Conservation (phyloP, 2,797 vertebrate genomes). For the Distichodus sexfasciatus region DNA sequence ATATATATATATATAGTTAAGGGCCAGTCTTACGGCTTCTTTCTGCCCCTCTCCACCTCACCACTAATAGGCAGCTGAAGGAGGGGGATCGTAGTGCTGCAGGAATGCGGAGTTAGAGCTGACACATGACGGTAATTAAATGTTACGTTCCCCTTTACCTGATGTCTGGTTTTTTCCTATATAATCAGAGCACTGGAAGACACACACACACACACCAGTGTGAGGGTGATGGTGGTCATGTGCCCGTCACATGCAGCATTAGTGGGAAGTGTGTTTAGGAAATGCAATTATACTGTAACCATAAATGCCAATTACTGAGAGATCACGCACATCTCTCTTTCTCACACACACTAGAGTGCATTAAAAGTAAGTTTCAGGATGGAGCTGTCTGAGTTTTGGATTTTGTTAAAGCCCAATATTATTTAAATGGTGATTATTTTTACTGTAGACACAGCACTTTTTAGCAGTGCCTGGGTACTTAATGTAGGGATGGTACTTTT, state of each 20-base stretch:
- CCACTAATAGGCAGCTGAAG: constrained; percentile 8
- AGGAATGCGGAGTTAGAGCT: not conserved
- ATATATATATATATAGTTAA: not conserved
- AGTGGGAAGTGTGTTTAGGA: constrained; percentile 9
- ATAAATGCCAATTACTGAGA: constrained; percentile 3
- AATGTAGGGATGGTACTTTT: too few species aligned
- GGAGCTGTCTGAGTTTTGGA: too few species aligned
- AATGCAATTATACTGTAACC: constrained; percentile 30
- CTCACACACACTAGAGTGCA: not conserved
- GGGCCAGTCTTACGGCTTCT: not conserved
- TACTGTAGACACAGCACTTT: too few species aligned
- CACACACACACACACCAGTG: not conserved
- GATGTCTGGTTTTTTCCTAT: too few species aligned
- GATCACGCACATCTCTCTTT: not conserved
- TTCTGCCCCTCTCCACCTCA: not conserved
- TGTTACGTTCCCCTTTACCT: constrained; percentile 1
- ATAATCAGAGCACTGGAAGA: too few species aligned
- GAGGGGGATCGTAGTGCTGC: not conserved
- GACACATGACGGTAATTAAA: constrained; percentile 13
- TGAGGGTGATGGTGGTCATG: constrained; percentile 20
- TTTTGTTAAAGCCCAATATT: too few species aligned
- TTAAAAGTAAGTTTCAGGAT: too few species aligned
- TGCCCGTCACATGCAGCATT: constrained; percentile 17
- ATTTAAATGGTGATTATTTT: too few species aligned
- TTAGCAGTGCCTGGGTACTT: too few species aligned